Base-by-base conservation (phyloP, 2,888 invertebrate species). In the Salticus scenicus region DNA sequence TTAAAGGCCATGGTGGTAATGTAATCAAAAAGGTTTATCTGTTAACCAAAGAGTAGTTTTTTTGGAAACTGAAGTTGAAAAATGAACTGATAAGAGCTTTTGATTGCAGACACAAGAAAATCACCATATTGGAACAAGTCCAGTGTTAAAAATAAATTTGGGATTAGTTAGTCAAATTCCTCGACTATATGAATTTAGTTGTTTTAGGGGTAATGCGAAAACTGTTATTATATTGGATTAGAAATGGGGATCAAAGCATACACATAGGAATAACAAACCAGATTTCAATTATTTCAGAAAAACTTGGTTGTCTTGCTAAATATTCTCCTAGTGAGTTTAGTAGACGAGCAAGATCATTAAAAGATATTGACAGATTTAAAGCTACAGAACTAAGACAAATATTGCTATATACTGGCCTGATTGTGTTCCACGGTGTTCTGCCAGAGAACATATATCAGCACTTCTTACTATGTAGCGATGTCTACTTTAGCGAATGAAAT, bases 161-260 rank as follows among this genome's bases (percentile, higher is more conserved):
- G 69, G 77, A 2, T 8, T 70, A 28, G 37, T 77, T 33, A 30
- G 27, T 5, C 28, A 70, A 24, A 20, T 69, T 14, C 69, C 77
- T 24, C 27, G 77, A 70, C 37, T 37, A 27, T 27, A 77, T 77
- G 77, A 69, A 77, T 27, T 20, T 77, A 12, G 57, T 77, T 14
- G 8, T 17, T 27, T 30, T 78, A 1, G 78, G 78, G n/a, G 64
- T 57, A 5, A 37, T 78, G 8, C 24, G 63, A 0, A 78, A 78
- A 41, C 20, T 78, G 12, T n/a, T 78, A 1, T 17, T 71, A 0
- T 41, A 37, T 30, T 30, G 63, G 71, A 28, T 70, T 0, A 8
- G 17, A 28, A 28, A 69, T 14, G 57, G 69, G 0, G n/a, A 37
- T 12, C 8, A 17, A 37, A 33, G 5, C 2, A 27, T 37, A 5